A percentile compares a stretch with the other conserved stretches of the same genome.
Conservation (phyloP, 1,140 invertebrate genomes). For the Drosophila pruinosa region DNA sequence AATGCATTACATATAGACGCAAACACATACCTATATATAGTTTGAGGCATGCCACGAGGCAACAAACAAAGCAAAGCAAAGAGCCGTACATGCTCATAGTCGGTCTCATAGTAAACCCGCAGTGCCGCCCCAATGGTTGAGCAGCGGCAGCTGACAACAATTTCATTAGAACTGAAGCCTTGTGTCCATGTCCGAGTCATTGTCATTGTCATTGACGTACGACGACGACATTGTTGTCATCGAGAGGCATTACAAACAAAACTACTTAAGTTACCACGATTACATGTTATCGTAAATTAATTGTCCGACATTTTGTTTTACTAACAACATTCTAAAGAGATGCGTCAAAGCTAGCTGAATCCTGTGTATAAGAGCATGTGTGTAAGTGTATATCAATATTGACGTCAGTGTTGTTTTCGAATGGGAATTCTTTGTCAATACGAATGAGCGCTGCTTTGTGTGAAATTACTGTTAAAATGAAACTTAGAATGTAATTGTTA, state of each 20-base stretch:
- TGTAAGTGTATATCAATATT: background rate
- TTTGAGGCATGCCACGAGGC: conserved; percentile 33
- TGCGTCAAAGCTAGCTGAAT: conserved; percentile 43
- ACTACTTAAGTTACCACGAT: conserved; percentile 79
- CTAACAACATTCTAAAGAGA: conserved; percentile 57
- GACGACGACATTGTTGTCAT: conserved; percentile 24
- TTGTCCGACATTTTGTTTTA: conserved; percentile 78
- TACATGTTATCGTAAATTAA: conserved; percentile 80
- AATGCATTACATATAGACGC: conserved; percentile 43
- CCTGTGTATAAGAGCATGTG: background rate
- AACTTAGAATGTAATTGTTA: background rate
- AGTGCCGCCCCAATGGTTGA: conserved; percentile 33
- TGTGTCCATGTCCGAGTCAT: conserved; percentile 27
- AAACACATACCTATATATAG: conserved; percentile 26
- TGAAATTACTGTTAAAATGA: too few relatives aligned
- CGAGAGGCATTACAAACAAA: conserved; percentile 75
- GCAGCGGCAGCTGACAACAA: conserved; percentile 56
- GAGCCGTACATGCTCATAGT: background rate
- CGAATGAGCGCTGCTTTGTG: too few relatives aligned
- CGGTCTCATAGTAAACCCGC: background rate
- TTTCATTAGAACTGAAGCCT: conserved; percentile 71
- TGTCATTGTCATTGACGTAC: conserved; percentile 34
- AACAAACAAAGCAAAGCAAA: background rate
- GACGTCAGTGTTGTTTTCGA: conserved; percentile 5
- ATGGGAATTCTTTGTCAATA: too few relatives aligned